A percentile compares a stretch with the other conserved stretches of the same genome.
phyloP scores from a whole-genome alignment of 2,113 vertebrate genomes.

The Falco punctatus region DNA sequence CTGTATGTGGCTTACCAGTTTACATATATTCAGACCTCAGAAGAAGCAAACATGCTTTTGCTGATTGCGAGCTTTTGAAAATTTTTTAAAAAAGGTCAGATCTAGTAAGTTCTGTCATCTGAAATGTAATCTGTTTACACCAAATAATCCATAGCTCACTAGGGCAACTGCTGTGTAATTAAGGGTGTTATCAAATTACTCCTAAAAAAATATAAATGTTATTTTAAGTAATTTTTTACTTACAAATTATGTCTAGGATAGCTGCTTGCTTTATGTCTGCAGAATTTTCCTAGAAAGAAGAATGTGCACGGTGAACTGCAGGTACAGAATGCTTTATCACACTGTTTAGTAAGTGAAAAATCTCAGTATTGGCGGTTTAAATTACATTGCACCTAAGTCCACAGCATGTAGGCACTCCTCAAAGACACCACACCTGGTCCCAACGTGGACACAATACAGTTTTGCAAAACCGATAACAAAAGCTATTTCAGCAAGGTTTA shows the following conservation, averaged over 20 bases:
- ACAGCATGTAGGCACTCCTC: rapidly evolving
- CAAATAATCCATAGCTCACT: neutral
- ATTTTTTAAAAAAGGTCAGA: neutral
- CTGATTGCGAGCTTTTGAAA: neutral
- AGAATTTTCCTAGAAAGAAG: slow-evolving; percentile 77
- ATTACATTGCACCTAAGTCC: neutral
- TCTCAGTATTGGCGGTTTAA: neutral
- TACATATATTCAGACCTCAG: neutral
- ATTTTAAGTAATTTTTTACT: slow-evolving; percentile 64
- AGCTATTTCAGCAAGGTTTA: neutral
- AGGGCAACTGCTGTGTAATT: neutral
- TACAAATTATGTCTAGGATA: slow-evolving; percentile 88
- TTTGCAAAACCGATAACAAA: rapidly evolving
- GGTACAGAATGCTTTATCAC: neutral
- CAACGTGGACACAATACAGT: neutral
- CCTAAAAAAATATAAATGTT: neutral
- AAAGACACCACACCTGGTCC: neutral
- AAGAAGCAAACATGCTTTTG: neutral
- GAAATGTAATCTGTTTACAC: neutral
- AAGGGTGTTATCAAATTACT: neutral
- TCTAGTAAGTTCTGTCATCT: neutral
- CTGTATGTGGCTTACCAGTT: neutral
- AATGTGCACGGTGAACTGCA: neutral
- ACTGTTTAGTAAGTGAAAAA: neutral
- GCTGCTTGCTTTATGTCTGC: slow-evolving; percentile 78